Conservation (phyloP, 2,888 invertebrate genomes). For the Loripinus fragilis region DNA sequence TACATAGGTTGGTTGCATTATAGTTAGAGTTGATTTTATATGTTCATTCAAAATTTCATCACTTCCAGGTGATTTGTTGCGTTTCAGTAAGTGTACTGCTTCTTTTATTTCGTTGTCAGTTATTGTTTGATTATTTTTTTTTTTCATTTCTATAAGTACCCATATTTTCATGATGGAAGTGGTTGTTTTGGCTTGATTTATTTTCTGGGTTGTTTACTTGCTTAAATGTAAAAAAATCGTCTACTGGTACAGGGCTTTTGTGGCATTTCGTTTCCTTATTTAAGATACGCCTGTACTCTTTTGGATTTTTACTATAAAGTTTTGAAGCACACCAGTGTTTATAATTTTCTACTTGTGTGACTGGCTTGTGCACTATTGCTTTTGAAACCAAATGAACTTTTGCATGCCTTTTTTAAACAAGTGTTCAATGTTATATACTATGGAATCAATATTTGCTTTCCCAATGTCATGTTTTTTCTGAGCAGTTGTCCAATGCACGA, state of each 20-base stretch:
- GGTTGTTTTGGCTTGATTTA: no score
- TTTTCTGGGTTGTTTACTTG: neutral
- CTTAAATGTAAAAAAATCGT: neutral
- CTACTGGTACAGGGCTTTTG: neutral
- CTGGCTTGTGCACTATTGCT: no score
- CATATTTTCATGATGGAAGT: no score
- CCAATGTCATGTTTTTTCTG: neutral
- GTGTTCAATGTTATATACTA: neutral
- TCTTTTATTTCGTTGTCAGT: neutral
- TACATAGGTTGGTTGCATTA: neutral
- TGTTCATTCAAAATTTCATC: neutral
- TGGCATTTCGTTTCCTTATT: neutral
- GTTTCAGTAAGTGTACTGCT: neutral
- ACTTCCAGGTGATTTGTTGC: neutral
- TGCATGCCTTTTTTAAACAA: neutral
- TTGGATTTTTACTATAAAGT: neutral
- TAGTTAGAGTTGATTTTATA: neutral
- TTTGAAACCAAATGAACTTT: slow-evolving; percentile 4
- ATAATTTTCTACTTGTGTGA: no score
- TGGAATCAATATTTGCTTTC: neutral
- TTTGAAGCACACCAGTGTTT: no score
- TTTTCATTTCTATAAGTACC: no score
- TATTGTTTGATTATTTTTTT: neutral
- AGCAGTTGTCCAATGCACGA: neutral
- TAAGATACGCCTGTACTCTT: neutral